Percentiles rank a stretch among this genome's conserved stretches.
Conservation (phyloP, 2,797 vertebrate genomes). For the Anguilla pacifica region DNA sequence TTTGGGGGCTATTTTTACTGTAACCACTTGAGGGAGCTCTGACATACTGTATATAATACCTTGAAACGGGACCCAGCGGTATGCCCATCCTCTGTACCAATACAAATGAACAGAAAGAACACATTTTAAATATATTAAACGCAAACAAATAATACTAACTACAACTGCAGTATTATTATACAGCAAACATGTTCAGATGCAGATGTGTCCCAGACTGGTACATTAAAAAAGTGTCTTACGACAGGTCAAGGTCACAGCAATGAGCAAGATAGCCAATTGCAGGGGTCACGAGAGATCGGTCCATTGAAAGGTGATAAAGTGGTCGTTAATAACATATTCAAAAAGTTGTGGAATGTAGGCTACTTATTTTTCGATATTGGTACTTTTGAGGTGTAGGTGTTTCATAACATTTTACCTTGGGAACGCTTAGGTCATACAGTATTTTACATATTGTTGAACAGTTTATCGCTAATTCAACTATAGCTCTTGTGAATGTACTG, state of each 20-base stretch:
- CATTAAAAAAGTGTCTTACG: background rate
- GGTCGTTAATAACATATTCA: background rate
- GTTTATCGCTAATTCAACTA: background rate
- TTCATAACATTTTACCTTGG: background rate
- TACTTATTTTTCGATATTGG: background rate
- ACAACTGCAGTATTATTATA: background rate
- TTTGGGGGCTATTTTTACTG: background rate
- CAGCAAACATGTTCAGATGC: background rate
- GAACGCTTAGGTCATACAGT: background rate
- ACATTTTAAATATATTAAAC: background rate
- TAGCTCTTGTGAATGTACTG: background rate
- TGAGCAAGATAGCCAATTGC: background rate
- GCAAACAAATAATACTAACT: background rate
- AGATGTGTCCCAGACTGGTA: background rate
- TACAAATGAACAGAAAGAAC: too few relatives aligned
- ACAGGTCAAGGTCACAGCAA: background rate
- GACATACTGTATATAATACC: background rate
- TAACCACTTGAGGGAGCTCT: conserved; percentile 24
- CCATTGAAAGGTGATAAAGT: background rate
- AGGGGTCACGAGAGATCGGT: background rate
- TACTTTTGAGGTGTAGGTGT: background rate
- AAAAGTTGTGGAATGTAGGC: background rate
- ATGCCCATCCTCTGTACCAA: background rate
- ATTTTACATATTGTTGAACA: background rate
- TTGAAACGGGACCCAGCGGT: background rate